Evolutionary conservation across 2,797 vertebrate genomes (phyloP).

Genomic region (Babyrousa celebensis): DNA sequence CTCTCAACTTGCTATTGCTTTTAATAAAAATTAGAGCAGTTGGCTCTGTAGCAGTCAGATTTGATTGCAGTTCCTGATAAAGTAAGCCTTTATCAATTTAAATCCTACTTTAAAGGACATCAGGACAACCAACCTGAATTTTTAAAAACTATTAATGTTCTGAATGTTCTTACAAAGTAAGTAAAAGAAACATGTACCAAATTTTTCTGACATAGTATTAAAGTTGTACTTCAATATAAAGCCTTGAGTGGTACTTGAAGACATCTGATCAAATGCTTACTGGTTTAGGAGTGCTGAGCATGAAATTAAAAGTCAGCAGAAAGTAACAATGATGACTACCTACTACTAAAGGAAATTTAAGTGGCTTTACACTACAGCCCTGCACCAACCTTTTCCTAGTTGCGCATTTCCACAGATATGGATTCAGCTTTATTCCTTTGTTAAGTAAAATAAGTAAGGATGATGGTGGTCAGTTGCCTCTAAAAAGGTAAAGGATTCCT

Average conservation of each 20-base stretch:
- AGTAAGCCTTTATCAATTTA: conserved; percentile 17
- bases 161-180: conserved; percentile 31
- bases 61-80: conserved; percentile 5
- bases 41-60: background rate
- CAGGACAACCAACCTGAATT: conserved; percentile 4
- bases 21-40: conserved; percentile 43
- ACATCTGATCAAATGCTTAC: conserved; percentile 19
- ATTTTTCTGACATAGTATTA: background rate
- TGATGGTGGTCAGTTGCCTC: background rate
- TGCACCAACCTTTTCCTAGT: background rate
- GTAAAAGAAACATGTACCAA: background rate
- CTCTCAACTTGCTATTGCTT: background rate
- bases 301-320: background rate
- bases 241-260: background rate
- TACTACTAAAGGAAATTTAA: background rate
- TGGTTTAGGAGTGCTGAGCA: background rate
- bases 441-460: background rate
- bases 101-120: conserved; percentile 54
- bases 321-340: background rate
- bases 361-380: background rate
- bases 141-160: conserved; percentile 44
- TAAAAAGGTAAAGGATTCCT: background rate
- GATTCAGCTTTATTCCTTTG: background rate
- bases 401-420: background rate
- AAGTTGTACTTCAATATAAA: background rate